A percentile compares a stretch with the other conserved stretches of the same genome.
Conservation (phyloP, 2,797 vertebrate species). For the Hemitrygon akajei region DNA sequence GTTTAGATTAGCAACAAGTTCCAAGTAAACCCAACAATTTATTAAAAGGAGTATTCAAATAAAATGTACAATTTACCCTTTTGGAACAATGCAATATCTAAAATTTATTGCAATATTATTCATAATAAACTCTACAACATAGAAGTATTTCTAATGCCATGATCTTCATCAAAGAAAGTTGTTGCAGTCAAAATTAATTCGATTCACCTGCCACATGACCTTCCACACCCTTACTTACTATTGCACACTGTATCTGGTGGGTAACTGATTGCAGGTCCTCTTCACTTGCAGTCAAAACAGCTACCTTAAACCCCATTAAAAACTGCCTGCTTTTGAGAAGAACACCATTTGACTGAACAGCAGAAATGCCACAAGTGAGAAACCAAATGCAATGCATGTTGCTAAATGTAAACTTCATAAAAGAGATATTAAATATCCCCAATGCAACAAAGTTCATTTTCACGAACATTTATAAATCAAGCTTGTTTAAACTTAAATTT, state of each 20-base stretch:
- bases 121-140: background rate
- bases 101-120: background rate
- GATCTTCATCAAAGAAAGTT: background rate
- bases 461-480: background rate
- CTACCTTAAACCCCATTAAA: background rate
- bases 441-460: background rate
- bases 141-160: background rate
- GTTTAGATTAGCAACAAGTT: background rate
- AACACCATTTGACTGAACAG: background rate
- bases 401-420: background rate
- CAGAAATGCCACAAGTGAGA: background rate
- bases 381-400: background rate
- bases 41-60: background rate
- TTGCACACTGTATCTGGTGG: background rate
- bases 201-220: background rate
- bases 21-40: background rate
- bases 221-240: background rate
- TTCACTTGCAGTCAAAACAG: background rate
- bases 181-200: background rate
- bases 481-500: background rate
- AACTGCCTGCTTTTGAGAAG: background rate
- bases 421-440: background rate
- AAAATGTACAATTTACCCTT: background rate
- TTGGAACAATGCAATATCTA: background rate
- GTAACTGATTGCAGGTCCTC: background rate